Evolutionary conservation across 2,797 vertebrate species (phyloP), one percentile per base, ranked within the genome.

Genomic region (Tokudaia tokunoshimensis): DNA sequence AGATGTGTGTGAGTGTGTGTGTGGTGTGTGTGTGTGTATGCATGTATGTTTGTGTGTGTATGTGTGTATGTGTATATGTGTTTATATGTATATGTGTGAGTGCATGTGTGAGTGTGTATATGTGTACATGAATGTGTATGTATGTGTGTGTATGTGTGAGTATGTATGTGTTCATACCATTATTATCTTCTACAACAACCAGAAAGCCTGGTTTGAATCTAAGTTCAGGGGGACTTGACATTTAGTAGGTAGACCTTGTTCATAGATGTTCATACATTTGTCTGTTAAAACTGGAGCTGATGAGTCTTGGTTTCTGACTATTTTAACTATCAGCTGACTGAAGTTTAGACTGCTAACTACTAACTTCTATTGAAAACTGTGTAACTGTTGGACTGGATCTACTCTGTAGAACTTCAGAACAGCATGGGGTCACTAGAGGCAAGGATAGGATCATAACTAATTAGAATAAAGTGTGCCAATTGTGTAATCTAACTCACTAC

Each of bases 181-280:
- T 37, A 87, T 92, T 92, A 89, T 95, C 29, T 93, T 94, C 47
- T 50, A 75, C 29, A 95, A 63, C 37, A 93, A 89, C 75, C 44
- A 93, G 26, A 96, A 93, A 81, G 22, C 67, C 13, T 74, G 19
- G 59, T 89, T 24, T 84, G 59, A 88, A 85, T 82, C 82, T 75
- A 81, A 93, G 84, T 63, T 78, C 19, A 70, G 29, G 41, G 89
- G 95, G 41, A 86, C 11, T 57, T 70, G 44, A 67, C 67, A 85
- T 70, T 89, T 41, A 81, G 26, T 82, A 79, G 26, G 41, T 59
- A 83, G 76, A 15, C 1, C 26, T 41, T 70, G 50, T 24, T 70
- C 8, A 52, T 50, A 4, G 31, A 6, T 89, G 31, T 44, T 82
- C 61, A 70, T 22, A 88, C 17, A 13, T 94, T 74, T 34, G 78